Percentiles rank a stretch among this genome's conserved stretches.
These are phyloP conservation scores for Danionella dracula DNA, from an alignment of 2,797 vertebrate species.

Conservation along the genomic window DNA sequence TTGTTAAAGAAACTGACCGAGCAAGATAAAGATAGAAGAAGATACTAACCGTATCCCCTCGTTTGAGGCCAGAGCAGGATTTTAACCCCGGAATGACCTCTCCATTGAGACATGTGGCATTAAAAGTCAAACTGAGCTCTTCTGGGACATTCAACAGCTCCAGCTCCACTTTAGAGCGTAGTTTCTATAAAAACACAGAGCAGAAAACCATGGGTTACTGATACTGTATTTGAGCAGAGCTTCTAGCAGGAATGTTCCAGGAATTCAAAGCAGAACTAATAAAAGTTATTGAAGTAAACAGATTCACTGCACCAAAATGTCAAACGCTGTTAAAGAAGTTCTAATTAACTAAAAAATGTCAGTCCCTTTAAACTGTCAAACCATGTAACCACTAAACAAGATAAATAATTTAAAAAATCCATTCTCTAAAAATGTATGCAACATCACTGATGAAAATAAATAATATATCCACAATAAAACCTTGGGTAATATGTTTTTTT, in stretches of 20 bases:
- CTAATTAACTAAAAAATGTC: no score
- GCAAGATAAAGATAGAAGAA: neutral
- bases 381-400: no score
- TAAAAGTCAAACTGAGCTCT: slow-evolving; percentile 89
- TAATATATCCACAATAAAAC: no score
- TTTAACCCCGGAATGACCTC: slow-evolving; percentile 88
- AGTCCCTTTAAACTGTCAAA: no score
- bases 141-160: slow-evolving; percentile 91
- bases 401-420: no score
- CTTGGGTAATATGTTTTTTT: no score
- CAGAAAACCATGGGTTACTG: neutral
- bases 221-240: neutral
- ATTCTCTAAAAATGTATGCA: no score
- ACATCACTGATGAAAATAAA: no score
- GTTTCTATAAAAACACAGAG: slow-evolving; percentile 76
- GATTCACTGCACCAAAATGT: no score
- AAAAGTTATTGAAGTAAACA: no score
- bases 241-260: neutral
- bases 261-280: no score
- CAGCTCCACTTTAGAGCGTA: slow-evolving; percentile 93
- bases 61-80: slow-evolving; percentile 91
- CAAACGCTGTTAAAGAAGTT: no score
- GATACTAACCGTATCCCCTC: slow-evolving; percentile 89
- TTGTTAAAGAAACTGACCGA: neutral
- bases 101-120: slow-evolving; percentile 87